Evolutionary conservation across 2,113 vertebrate species (phyloP).

Genomic region (Pygoscelis adeliae): DNA sequence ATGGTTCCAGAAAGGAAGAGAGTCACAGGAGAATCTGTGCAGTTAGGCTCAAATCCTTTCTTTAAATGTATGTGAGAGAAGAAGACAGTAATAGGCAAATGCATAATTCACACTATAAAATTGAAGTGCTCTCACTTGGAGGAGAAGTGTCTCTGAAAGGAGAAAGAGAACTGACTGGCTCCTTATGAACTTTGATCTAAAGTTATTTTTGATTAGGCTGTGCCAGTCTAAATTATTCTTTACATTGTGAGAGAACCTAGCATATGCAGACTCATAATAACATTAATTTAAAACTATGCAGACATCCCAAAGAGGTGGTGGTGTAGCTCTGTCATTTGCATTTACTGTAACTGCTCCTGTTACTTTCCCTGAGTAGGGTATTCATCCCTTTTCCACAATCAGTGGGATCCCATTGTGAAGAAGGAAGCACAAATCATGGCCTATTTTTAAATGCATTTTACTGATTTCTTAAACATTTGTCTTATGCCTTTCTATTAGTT

Average conservation of each 20-base stretch:
- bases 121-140: background rate
- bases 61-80: background rate
- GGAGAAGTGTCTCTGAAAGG: background rate
- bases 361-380: background rate
- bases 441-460: background rate
- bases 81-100: background rate
- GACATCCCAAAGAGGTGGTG: background rate
- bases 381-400: background rate
- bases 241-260: background rate
- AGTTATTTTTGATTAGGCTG: background rate
- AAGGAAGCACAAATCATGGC: background rate
- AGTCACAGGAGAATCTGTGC: background rate
- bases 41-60: background rate
- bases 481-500: background rate
- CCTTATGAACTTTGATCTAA: background rate
- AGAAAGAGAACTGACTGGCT: background rate
- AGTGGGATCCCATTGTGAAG: background rate
- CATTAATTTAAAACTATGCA: background rate
- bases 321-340: background rate
- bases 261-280: background rate
- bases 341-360: background rate
- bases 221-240: background rate
- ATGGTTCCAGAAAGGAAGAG: background rate
- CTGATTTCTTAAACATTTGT: background rate
- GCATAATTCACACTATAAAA: background rate